Conservation (phyloP, 92 coral and sea anemone genomes). For the Actinostola sp. region DNA sequence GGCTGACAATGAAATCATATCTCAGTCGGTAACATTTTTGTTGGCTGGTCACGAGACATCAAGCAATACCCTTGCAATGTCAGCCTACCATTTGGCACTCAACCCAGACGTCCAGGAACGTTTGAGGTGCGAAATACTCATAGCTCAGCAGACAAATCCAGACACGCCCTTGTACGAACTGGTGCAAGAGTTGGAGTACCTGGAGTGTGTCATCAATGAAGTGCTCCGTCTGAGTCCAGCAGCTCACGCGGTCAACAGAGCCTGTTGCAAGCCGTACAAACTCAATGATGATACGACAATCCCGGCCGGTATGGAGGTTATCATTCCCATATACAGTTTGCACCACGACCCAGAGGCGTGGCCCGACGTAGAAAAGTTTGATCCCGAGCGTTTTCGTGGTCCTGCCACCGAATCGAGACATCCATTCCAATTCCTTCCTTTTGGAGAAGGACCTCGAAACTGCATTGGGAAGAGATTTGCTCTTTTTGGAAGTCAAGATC, state of each 20-base stretch:
- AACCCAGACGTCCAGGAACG: constrained; percentile 63
- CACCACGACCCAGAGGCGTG: constrained; percentile 69
- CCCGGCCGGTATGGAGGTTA: constrained; percentile 50
- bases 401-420: constrained; percentile 67
- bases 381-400: constrained; percentile 65
- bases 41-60: constrained; percentile 51
- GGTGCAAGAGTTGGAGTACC: constrained; percentile 10
- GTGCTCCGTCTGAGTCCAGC: constrained; percentile 16
- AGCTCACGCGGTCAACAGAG: neutral
- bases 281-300: constrained; percentile 12
- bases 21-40: constrained; percentile 49
- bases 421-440: constrained; percentile 72
- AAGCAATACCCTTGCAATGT: constrained; percentile 36
- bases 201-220: constrained; percentile 29
- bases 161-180: constrained; percentile 6
- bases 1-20: constrained; percentile 44
- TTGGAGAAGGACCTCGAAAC: constrained; percentile 76
- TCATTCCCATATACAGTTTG: constrained; percentile 51
- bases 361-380: constrained; percentile 59
- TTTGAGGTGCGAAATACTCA: constrained; percentile 35
- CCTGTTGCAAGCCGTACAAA: neutral
- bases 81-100: constrained; percentile 37
- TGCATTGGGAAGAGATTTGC: constrained; percentile 76
- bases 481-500: constrained; percentile 62
- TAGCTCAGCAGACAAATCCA: constrained; percentile 19